Evolutionary conservation across 2,797 vertebrate genomes (phyloP).

Genomic region (Oreochromis mossambicus): DNA sequence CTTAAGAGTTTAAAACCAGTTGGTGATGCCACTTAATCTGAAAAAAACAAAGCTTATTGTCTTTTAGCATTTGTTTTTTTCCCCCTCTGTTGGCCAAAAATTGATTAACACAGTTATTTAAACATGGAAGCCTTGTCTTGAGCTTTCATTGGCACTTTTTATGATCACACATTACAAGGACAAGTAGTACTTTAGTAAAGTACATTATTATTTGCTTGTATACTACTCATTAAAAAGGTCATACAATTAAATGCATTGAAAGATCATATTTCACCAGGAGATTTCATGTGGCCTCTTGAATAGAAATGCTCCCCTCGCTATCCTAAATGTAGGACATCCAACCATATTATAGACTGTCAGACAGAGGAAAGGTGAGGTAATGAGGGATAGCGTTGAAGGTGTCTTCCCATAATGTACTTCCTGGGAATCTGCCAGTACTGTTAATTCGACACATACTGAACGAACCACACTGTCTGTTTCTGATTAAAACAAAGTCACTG

Average conservation of each 20-base stretch:
- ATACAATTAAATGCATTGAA: neutral
- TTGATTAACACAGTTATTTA: neutral
- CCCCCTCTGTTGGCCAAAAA: neutral
- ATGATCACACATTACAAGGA: neutral
- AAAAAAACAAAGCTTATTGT: neutral
- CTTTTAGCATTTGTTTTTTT: neutral
- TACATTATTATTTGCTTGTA: neutral
- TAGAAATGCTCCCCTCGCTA: neutral
- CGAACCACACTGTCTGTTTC: neutral
- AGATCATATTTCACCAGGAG: neutral
- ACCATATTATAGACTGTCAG: conserved; percentile 3
- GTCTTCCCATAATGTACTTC: conserved; percentile 35
- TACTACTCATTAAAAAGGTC: neutral
- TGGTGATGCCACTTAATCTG: neutral
- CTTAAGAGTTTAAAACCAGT: neutral
- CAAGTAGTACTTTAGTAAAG: neutral
- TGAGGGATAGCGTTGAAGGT: neutral
- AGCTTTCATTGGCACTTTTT: neutral
- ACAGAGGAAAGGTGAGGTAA: neutral
- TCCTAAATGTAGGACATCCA: neutral
- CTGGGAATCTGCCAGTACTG: conserved; percentile 27
- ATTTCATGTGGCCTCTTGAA: neutral
- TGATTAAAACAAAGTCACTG: conserved; percentile 28
- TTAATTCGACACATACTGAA: conserved; percentile 14
- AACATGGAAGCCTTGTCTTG: neutral